A percentile compares a stretch with the other conserved stretches of the same genome.
Evolutionary conservation across 2,797 vertebrate species (phyloP).

Genomic region (Onychomys leucogaster): DNA sequence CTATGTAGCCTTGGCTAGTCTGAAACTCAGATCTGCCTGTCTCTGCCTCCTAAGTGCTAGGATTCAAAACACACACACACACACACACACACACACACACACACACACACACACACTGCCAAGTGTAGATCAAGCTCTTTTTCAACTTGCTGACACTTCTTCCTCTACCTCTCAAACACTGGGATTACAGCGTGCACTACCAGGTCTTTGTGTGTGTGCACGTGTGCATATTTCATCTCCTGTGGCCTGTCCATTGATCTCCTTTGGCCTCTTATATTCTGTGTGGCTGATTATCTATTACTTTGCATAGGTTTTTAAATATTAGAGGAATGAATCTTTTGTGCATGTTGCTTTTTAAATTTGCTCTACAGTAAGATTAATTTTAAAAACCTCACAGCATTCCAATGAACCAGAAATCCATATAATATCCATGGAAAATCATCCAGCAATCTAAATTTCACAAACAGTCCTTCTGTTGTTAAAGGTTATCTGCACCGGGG

Average conservation of each 20-base stretch:
- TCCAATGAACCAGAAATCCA: constrained; percentile 29
- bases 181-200: background rate
- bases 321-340: background rate
- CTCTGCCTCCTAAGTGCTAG: background rate
- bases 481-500: background rate
- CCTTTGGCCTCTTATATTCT: background rate
- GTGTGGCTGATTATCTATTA: background rate
- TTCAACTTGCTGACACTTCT: background rate
- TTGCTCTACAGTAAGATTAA: constrained; percentile 28
- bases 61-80: background rate
- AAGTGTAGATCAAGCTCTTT: background rate
- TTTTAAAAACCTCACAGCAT: constrained; percentile 5
- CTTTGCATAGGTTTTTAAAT: background rate
- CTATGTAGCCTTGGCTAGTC: background rate
- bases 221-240: background rate
- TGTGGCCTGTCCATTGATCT: background rate
- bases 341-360: background rate
- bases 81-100: no score
- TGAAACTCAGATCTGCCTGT: background rate
- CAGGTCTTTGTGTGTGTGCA: background rate
- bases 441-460: constrained; percentile 14
- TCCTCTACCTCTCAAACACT: background rate
- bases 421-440: constrained; percentile 5
- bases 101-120: background rate
- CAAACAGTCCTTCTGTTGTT: constrained; percentile 46